Base-by-base conservation (phyloP, 2,113 vertebrate genomes). In the Archilochus colubris region DNA sequence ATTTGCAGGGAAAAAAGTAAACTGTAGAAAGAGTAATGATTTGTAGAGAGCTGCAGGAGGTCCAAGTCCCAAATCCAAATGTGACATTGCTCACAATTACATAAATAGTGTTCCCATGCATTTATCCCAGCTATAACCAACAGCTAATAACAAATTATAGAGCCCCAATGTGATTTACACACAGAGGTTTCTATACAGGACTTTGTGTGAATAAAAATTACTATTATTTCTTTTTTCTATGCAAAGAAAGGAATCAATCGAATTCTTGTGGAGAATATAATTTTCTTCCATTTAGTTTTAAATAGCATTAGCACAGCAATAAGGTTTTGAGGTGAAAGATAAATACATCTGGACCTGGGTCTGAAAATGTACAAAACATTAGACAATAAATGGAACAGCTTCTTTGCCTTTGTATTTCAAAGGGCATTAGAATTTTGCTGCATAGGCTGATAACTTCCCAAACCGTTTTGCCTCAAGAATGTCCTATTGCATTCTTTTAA, bases 231-330 rank as follows among this genome's bases (percentile, higher is more conserved):
- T 93, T 93, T 88, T 88, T 88, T 94, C 90, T 89, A 33, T 90
- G 75, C 68, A 86, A 94, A 97, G 94, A 97, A 97, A 97, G 59
- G 70, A 97, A 95, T 97, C 91, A 91, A 88, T 91, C 0, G 2
- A 82, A 91, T 96, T 91, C 94, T 97, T 93, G 87, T 8, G 27
- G 87, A 95, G 96, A 97, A 95, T 91, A 89, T 96, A 97, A 95
- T 97, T 98, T 97, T 91, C 95, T 96, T 94, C 82, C 77, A 95
- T 96, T 95, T 94, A 89, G 68, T 94, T 97, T 97, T 96, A 97
- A 97, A 97, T 93, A 82, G 57, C 93, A 96, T 98, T 97, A 98
- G 78, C 91, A 89, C 90, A 96, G 96, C 96, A 97, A 96, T 97
- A 95, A 95, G 68, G 83, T 87, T 95, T 93, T 92, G 93, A 97